Percentiles rank a stretch among this genome's conserved stretches.
These are phyloP conservation scores for Tanaodytes sp. DNA, from an alignment of 2,888 invertebrate species.

Conservation along the genomic window DNA sequence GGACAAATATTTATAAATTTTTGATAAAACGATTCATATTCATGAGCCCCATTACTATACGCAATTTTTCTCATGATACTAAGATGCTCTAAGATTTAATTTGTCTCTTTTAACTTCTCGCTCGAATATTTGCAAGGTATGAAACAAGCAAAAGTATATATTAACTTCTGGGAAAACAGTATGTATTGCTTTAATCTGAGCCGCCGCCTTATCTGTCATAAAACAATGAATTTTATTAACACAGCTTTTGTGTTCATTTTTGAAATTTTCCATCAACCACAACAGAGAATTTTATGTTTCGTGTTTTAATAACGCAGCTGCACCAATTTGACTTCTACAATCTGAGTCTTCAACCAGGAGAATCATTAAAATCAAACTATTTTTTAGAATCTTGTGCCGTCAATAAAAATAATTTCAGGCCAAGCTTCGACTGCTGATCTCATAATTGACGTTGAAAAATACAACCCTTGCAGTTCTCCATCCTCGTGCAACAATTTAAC, in stretches of 20 bases:
- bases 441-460: slow-evolving; percentile 24
- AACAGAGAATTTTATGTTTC: slow-evolving; percentile 13
- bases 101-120: slow-evolving; percentile 6
- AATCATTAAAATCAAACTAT: slow-evolving; percentile 16
- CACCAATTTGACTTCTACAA: slow-evolving; percentile 29
- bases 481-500: neutral
- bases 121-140: slow-evolving; percentile 6
- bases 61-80: neutral
- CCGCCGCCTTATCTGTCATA: slow-evolving; percentile 11
- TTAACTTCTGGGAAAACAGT: slow-evolving; percentile 1
- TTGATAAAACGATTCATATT: neutral
- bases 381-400: slow-evolving; percentile 20
- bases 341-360: slow-evolving; percentile 40
- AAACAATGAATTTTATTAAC: slow-evolving; percentile 24
- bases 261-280: slow-evolving; percentile 35
- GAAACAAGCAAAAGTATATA: slow-evolving; percentile 11
- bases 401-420: slow-evolving; percentile 22
- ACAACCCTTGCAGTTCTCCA: slow-evolving; percentile 8
- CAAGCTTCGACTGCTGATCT: slow-evolving; percentile 6
- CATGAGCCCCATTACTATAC: too few species aligned
- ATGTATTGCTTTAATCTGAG: neutral
- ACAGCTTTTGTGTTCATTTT: slow-evolving; percentile 32
- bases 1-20: neutral
- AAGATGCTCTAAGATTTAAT: neutral
- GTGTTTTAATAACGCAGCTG: slow-evolving; percentile 28